Base-by-base conservation (phyloP, 2,888 invertebrate genomes). In the Biston stratarius region DNA sequence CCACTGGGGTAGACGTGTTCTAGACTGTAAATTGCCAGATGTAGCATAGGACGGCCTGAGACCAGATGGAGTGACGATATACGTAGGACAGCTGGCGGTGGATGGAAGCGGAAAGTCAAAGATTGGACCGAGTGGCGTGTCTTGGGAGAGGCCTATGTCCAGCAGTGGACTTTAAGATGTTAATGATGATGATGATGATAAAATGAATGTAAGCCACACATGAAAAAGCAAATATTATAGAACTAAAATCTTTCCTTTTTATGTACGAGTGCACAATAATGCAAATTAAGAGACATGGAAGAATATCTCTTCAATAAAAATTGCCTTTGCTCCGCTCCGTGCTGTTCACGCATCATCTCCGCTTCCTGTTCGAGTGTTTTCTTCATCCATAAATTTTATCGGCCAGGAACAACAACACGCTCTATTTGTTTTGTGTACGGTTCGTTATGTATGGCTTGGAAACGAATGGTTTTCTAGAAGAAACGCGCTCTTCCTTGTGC, bases 401-500 rank as follows among this genome's bases (percentile, higher is more conserved):
- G 67, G 63, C 15, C 60, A 68, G 67, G 67, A 68, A 67, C 58
- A 51, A 10, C 34, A 52, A 24, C 56, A 63, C 55, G 67, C 44
- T 63, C 67, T 67, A 55, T 63, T 67, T 67, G 58, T 11, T 57
- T 45, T 15, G 33, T 58, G 53, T 53, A 57, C 15, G 49, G 55
- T 55, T 59, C 59, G 59, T 67, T 63, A 67, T 51, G 62, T 45
- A 63, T 63, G 55, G 42, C 48, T 58, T 56, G 14, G 53, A 58
- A 53, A 12, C 61, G 44, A 44, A 61, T 40, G 40, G 33, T 40
- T 57, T 62, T 62, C 53, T 59, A 59, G 53, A 36, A 59, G 55
- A 49, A 55, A 59, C 45, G 59, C 10, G 34, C 5, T 53, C 63
- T 67, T 67, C 67, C 67, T 63, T 11, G 42, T 67, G 3, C 5